These are phyloP conservation scores for Patella ulyssiponensis DNA, from an alignment of 2,888 invertebrate genomes.

Conservation along the genomic window DNA sequence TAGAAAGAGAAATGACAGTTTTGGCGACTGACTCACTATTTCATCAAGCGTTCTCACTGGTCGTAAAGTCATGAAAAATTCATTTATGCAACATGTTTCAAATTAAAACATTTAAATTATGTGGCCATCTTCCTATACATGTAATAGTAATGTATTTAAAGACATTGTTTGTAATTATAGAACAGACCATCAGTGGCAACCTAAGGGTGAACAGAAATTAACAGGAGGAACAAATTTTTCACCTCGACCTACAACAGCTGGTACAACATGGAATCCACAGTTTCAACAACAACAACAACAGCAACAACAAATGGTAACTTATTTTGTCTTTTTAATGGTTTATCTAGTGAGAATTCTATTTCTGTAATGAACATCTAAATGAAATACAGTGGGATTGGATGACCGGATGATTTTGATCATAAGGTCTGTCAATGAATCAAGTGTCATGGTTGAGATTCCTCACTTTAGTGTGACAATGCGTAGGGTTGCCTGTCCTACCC, in stretches of 20 bases:
- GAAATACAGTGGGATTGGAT: neutral
- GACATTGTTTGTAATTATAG: slow-evolving; percentile 39
- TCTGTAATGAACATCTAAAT: neutral
- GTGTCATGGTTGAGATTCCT: too few relatives aligned
- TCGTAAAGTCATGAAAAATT: too few relatives aligned
- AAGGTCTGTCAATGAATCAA: too few relatives aligned
- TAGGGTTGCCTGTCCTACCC: too few relatives aligned
- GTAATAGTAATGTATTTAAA: neutral
- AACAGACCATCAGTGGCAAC: slow-evolving; percentile 67
- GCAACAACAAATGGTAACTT: slow-evolving; percentile 34
- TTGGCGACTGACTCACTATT: too few relatives aligned
- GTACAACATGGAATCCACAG: slow-evolving; percentile 45
- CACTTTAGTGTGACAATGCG: too few relatives aligned
- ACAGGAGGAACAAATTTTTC: slow-evolving; percentile 64
- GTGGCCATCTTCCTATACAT: too few relatives aligned
- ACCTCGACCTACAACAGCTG: slow-evolving; percentile 40
- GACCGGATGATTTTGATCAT: too few relatives aligned
- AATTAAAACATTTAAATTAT: too few relatives aligned
- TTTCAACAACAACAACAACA: slow-evolving; percentile 29
- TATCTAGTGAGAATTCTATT: neutral
- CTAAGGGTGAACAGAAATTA: slow-evolving; percentile 66
- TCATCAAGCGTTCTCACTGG: too few relatives aligned
- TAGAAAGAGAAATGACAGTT: too few relatives aligned
- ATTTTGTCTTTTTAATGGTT: slow-evolving; percentile 7
- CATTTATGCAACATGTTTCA: too few relatives aligned